Base-by-base conservation (phyloP, 2,113 vertebrate species). In the Notarius lentiginosus region DNA sequence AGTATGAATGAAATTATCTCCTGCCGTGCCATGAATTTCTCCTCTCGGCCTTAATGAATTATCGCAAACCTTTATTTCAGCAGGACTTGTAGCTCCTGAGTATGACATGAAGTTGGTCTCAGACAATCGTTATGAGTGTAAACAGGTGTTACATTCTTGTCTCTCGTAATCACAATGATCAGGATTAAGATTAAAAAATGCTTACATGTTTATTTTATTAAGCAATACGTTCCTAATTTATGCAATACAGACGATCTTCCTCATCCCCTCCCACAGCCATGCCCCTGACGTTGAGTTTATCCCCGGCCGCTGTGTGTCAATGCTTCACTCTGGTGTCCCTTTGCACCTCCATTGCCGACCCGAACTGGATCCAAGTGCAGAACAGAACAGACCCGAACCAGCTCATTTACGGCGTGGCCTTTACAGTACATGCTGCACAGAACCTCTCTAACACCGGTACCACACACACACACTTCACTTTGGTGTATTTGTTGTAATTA, bases 331-430 rank as follows among this genome's bases (percentile, higher is more conserved):
- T 94, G 63, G 90, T 91, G 6, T 88, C 90, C 7, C 89, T 94
- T 1, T 92, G 91, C 66, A 91, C 92, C 11, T 91, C 93, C 47
- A 85, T 94, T 53, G 90, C 92, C 0, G 90, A 93, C 77, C 92
- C 92, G 1, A 92, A 91, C 86, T 95, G 94, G 94, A 89, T 94
- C 18, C 63, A 88, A 12, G 85, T 94, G 60, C 27, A 75, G 24
- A 93, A 91, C 80, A 34, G 17, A 9, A 84, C 84, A 0, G 88
- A 90, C 49, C 58, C 90, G 0, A 84, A 53, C 51, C 65, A 85
- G 73, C 86, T 91, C 24, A 90, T 91, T 47, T 94, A 92, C 5
- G 93, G 94, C 0, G 89, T 94, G 41, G 89, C 92, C 3, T 92
- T 93, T 55, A 89, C 90, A 1, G 79, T 93, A 41, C 92, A 90